These are phyloP conservation scores for Akabosia matsudoensis DNA, from an alignment of 1,140 invertebrate species.

Conservation along the genomic window DNA sequence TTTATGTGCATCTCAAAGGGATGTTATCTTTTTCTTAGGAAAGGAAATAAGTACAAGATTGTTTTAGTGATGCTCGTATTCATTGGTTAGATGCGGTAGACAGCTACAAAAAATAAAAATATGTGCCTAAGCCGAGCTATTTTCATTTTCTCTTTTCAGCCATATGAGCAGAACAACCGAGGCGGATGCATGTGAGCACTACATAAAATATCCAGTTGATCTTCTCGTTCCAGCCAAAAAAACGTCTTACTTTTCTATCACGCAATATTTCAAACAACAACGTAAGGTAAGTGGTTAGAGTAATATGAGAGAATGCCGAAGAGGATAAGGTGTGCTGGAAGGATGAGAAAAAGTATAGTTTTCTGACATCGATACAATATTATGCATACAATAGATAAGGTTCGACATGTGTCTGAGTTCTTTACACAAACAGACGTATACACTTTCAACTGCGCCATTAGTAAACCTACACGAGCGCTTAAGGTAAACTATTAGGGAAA, in stretches of 20 bases:
- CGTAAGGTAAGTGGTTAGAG: not conserved
- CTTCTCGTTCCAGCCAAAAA: not conserved
- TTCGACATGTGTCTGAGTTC: not conserved
- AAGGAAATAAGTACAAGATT: not conserved
- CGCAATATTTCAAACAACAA: conserved; percentile 22
- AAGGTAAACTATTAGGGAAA: not conserved
- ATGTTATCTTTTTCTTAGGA: not conserved
- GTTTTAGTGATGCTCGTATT: too few species aligned
- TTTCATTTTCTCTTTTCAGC: not conserved
- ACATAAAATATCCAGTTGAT: conserved; percentile 12
- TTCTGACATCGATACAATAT: not conserved
- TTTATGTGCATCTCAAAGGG: not conserved
- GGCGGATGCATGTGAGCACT: conserved; percentile 4
- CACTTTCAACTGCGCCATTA: not conserved
- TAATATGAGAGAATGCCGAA: not conserved
- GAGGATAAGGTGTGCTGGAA: not conserved
- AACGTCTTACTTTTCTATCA: conserved; percentile 17
- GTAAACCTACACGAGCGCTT: not conserved
- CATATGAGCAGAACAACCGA: not conserved
- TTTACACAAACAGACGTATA: not conserved
- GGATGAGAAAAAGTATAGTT: not conserved
- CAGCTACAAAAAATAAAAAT: too few species aligned
- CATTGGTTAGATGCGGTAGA: too few species aligned
- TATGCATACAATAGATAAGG: not conserved
- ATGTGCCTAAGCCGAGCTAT: not conserved